A percentile compares a stretch with the other conserved stretches of the same genome.
phyloP scores from a whole-genome alignment of 2,888 invertebrate genomes.

The Bellardia pandia region DNA sequence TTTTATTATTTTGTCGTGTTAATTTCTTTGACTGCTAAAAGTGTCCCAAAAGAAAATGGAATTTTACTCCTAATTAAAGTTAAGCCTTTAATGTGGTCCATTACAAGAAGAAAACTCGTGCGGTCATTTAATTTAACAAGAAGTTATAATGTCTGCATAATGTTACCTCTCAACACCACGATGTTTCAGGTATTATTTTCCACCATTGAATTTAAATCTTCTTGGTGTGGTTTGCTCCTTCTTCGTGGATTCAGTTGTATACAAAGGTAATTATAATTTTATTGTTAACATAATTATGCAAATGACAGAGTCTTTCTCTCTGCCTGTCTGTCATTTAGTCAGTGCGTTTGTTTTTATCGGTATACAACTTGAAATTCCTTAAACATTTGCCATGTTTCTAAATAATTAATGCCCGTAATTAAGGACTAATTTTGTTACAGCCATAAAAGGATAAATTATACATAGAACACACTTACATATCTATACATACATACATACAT shows the following conservation, averaged over 20 bases:
- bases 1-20: conserved; percentile 27
- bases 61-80: conserved; percentile 83
- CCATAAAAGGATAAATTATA: conserved; percentile 65
- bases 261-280: conserved; percentile 80
- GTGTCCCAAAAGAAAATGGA: conserved; percentile 55
- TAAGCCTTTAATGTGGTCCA: conserved; percentile 78
- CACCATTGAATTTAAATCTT: conserved; percentile 16
- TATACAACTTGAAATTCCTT: conserved; percentile 67
- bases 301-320: conserved; percentile 74
- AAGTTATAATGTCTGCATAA: conserved; percentile 79
- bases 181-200: background rate
- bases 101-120: conserved; percentile 76
- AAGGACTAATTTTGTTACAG: conserved; percentile 72
- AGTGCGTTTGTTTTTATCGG: conserved; percentile 6
- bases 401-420: conserved; percentile 73
- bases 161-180: conserved; percentile 2
- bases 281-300: conserved; percentile 83
- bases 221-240: conserved; percentile 2
- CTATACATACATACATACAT: background rate
- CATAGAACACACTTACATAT: background rate
- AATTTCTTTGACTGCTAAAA: conserved; percentile 41
- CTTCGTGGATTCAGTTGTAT: conserved; percentile 26
- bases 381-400: conserved; percentile 61
- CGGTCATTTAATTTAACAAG: conserved; percentile 82
- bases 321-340: conserved; percentile 43